Conservation (phyloP, 2,113 vertebrate species). For the Odocoileus virginianus region DNA sequence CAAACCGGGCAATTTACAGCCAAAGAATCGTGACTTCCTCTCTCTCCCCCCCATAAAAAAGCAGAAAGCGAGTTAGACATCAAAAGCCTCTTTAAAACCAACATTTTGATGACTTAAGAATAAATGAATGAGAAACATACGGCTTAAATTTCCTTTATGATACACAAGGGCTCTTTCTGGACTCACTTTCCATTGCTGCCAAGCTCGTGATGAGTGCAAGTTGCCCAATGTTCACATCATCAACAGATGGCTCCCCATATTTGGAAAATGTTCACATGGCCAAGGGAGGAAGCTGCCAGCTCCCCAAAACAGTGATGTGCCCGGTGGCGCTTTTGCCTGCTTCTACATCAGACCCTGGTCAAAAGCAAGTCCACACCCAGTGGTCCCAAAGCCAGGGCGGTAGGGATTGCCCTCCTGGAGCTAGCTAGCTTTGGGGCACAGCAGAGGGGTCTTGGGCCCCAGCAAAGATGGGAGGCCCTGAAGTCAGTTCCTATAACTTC, state of each 20-base stretch:
- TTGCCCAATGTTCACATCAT: slow-evolving; percentile 59
- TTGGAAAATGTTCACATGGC: slow-evolving; percentile 53
- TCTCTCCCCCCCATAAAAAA: neutral
- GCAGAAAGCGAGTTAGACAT: slow-evolving; percentile 52
- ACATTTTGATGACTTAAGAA: slow-evolving; percentile 75
- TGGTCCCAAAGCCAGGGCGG: neutral
- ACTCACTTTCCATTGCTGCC: slow-evolving; percentile 57
- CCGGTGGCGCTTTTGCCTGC: neutral
- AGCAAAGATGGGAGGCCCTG: neutral
- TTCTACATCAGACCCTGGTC: neutral
- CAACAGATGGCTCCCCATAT: slow-evolving; percentile 56
- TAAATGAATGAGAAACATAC: slow-evolving; percentile 70
- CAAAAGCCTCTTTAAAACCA: slow-evolving; percentile 71
- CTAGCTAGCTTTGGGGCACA: accelerated
- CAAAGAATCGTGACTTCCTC: slow-evolving; percentile 50
- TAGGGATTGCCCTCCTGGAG: neutral
- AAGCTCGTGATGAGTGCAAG: slow-evolving; percentile 53
- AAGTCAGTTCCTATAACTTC: neutral
- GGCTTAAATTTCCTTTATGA: slow-evolving; percentile 65
- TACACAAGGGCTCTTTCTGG: slow-evolving; percentile 63
- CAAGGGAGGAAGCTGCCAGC: neutral
- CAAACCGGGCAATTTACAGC: slow-evolving; percentile 18
- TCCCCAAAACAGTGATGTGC: neutral
- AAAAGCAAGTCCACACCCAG: neutral
- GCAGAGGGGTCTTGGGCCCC: neutral